These are phyloP conservation scores for Conistra vaccinii DNA, from an alignment of 2,888 invertebrate genomes.

Conservation along the genomic window DNA sequence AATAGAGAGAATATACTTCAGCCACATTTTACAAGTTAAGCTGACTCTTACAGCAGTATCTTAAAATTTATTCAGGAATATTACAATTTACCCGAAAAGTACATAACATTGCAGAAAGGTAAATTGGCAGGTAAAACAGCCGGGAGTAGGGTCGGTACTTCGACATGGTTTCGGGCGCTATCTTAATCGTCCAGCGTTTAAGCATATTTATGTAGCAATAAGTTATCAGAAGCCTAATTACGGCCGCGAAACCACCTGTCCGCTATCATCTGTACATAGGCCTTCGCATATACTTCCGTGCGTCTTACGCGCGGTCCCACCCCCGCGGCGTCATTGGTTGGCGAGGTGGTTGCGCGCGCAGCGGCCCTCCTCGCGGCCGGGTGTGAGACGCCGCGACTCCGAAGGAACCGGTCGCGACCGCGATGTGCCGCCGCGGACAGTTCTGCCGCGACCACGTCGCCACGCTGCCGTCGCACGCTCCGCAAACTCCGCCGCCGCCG, in stretches of 20 bases:
- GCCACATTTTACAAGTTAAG: conserved; percentile 56
- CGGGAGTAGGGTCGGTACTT: conserved; percentile 74
- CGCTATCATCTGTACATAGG: conserved; percentile 90
- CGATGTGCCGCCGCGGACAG: conserved; percentile 84
- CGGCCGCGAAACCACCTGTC: conserved; percentile 90
- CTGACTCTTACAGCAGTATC: conserved; percentile 48
- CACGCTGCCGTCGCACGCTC: conserved; percentile 72
- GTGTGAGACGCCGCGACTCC: conserved; percentile 84
- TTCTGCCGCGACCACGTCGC: conserved; percentile 84
- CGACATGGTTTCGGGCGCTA: conserved; percentile 80
- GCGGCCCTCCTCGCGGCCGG: conserved; percentile 85
- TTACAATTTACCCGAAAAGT: conserved; percentile 75
- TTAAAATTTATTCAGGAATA: conserved; percentile 72
- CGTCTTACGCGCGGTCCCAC: conserved; percentile 89
- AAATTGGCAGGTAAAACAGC: conserved; percentile 76
- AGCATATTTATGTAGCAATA: conserved; percentile 89
- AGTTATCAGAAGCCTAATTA: conserved; percentile 90
- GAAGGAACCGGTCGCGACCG: conserved; percentile 85
- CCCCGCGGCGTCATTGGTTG: conserved; percentile 86
- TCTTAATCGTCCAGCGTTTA: conserved; percentile 87
- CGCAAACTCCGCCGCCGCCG: conserved; percentile 55
- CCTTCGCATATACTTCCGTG: conserved; percentile 91
- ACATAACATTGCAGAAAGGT: conserved; percentile 75
- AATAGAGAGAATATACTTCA: conserved; percentile 29
- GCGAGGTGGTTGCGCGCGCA: conserved; percentile 86